Evolutionary conservation across 1,140 invertebrate genomes (phyloP).

Genomic region (Lutraria rhynchaena): DNA sequence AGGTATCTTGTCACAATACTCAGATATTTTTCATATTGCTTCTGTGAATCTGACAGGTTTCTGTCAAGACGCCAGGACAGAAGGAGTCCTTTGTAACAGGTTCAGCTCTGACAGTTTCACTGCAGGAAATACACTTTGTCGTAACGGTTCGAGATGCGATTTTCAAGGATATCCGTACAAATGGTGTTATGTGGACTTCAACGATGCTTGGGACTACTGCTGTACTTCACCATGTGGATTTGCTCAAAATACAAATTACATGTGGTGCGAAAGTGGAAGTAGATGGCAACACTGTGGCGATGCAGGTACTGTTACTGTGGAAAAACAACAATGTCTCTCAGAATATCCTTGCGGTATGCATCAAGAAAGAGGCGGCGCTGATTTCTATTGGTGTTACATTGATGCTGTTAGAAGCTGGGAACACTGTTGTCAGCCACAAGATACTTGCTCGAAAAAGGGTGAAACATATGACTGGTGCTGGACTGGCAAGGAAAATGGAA

Average conservation of each 20-base stretch:
- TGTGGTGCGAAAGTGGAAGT: not conserved
- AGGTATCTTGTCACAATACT: not conserved
- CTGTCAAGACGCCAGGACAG: conserved; percentile 2
- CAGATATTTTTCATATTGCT: not conserved
- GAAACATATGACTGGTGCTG: not conserved
- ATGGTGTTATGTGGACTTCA: not conserved
- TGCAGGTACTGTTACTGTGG: not conserved
- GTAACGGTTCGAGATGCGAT: not conserved
- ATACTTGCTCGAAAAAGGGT: fast-evolving
- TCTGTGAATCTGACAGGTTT: not conserved
- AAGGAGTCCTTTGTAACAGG: not conserved
- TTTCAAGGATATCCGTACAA: not conserved
- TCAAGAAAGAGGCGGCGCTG: not conserved
- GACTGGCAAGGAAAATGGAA: not conserved
- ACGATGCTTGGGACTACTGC: not conserved
- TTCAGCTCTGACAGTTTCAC: conserved; percentile 1
- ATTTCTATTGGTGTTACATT: conserved; percentile 18
- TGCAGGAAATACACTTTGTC: conserved; percentile 26
- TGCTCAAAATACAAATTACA: not conserved
- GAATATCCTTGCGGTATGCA: not conserved
- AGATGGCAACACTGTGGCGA: not conserved
- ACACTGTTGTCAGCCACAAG: not conserved
- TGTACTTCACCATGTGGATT: not conserved
- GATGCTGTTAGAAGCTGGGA: not conserved
- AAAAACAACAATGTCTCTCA: not conserved